These are phyloP conservation scores for Neogobius melanostomus DNA, from an alignment of 2,113 vertebrate genomes.

Conservation along the genomic window DNA sequence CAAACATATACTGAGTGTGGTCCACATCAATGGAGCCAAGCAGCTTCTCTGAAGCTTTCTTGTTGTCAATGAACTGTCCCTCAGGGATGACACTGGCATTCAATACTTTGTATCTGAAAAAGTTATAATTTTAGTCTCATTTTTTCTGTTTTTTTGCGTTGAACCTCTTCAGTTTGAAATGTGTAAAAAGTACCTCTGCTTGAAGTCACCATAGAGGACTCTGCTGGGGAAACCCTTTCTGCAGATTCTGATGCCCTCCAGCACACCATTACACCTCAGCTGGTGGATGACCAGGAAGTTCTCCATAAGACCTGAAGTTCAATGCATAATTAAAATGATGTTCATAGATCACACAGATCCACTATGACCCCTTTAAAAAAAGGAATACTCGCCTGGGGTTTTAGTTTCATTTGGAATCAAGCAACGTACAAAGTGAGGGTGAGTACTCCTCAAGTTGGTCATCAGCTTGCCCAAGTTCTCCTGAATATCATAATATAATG, in stretches of 20 bases:
- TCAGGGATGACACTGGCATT: slow-evolving; percentile 83
- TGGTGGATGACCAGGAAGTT: slow-evolving; percentile 67
- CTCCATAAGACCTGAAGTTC: slow-evolving; percentile 55
- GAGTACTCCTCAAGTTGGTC: slow-evolving; percentile 64
- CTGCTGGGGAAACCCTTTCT: slow-evolving; percentile 40
- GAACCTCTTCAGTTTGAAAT: too few species aligned
- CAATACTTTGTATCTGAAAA: slow-evolving; percentile 72
- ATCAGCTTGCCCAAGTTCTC: slow-evolving; percentile 64
- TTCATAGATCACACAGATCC: neutral
- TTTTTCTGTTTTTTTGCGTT: too few species aligned
- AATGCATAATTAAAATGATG: neutral
- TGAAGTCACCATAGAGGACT: slow-evolving; percentile 74
- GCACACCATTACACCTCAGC: slow-evolving; percentile 39
- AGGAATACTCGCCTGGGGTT: slow-evolving; percentile 53
- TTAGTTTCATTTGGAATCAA: slow-evolving; percentile 64
- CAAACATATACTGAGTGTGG: too few species aligned
- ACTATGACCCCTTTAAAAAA: too few species aligned
- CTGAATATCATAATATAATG: slow-evolving; percentile 1
- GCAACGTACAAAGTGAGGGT: slow-evolving; percentile 64
- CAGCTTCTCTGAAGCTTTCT: slow-evolving; percentile 86
- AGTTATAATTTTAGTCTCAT: neutral
- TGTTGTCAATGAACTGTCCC: slow-evolving; percentile 87
- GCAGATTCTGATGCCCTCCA: slow-evolving; percentile 39
- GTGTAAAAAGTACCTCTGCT: slow-evolving; percentile 78
- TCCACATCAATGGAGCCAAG: slow-evolving; percentile 86